phyloP scores from a whole-genome alignment of 2,113 vertebrate species.

The Conger conger region DNA sequence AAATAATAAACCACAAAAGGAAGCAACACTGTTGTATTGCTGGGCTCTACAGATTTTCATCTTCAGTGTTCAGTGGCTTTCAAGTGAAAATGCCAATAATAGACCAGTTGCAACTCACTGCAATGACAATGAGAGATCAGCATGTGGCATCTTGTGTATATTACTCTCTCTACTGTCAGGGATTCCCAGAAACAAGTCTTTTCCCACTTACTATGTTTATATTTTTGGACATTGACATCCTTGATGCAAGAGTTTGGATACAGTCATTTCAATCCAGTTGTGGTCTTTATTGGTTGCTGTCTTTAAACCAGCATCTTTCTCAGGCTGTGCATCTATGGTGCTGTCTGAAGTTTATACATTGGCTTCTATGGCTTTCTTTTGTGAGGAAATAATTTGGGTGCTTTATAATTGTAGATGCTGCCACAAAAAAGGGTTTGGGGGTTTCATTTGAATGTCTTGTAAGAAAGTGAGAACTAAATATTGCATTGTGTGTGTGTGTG shows the following conservation, averaged over 20 bases:
- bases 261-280: not conserved
- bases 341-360: not conserved
- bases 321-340: not conserved
- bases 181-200: not conserved
- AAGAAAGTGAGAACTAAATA: no score
- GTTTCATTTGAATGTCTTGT: no score
- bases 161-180: not conserved
- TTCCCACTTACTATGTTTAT: not conserved
- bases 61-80: constrained; percentile 35
- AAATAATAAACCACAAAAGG: constrained; percentile 57
- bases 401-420: no score
- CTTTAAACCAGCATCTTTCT: not conserved
- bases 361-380: not conserved
- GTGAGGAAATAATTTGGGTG: not conserved
- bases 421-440: no score
- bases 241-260: not conserved
- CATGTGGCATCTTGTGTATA: not conserved
- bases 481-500: not conserved
- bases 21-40: constrained; percentile 47
- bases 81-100: not conserved
- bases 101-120: not conserved
- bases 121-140: constrained; percentile 2
- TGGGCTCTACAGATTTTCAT: constrained; percentile 29
- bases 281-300: not conserved
- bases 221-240: not conserved